Base-by-base conservation (phyloP, 2,113 vertebrate genomes). In the Camelus bactrianus region DNA sequence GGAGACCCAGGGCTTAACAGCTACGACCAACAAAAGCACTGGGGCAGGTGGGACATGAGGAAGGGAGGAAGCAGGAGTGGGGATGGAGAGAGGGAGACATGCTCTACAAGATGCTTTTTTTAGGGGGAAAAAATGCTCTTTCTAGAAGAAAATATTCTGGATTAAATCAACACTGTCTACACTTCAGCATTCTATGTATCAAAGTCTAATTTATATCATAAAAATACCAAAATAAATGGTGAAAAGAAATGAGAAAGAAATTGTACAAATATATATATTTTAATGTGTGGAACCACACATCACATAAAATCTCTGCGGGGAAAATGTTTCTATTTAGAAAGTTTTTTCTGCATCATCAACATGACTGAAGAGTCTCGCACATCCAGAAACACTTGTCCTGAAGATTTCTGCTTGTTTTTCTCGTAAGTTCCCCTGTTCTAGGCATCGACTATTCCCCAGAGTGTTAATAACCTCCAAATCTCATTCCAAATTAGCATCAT, bases 1-100 rank as follows among this genome's bases (percentile, higher is more conserved):
- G 17, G 8, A 69, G 8, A 54, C 26, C 52, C 72, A 65, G 32
- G 4, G 30, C 30, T 48, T n/a, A 30, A 16, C 20, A 83, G 7
- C 12, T 65, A 4, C 24, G 48, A 26, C 6, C 24, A 38, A 58
- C 28, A 70, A 17, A 2, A 24, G 3, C 8, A 8, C 5, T 35
- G 35, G 11, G 35, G 6, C 24, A 4, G 3, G 0, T 32, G 0
- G 7, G 6, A 6, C 16, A 7, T 2, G 42, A 35, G 4, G 24
- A 73, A 50, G 2, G 26, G 19, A 94, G 3, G 17, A 58, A 42
- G 1, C 3, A 70, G 1, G 48, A 48, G 6, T 17, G 3, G 12
- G 35, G 4, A 26, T 24, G 14, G 54, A 46, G 10, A 52, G 0
- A 80, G 13, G 90, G 14, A 10, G 35, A 67, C 20, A 15, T 38